Evolutionary conservation across 2,113 vertebrate species (phyloP), one percentile per base, ranked within the genome.

Genomic region (Callionymus lyra): DNA sequence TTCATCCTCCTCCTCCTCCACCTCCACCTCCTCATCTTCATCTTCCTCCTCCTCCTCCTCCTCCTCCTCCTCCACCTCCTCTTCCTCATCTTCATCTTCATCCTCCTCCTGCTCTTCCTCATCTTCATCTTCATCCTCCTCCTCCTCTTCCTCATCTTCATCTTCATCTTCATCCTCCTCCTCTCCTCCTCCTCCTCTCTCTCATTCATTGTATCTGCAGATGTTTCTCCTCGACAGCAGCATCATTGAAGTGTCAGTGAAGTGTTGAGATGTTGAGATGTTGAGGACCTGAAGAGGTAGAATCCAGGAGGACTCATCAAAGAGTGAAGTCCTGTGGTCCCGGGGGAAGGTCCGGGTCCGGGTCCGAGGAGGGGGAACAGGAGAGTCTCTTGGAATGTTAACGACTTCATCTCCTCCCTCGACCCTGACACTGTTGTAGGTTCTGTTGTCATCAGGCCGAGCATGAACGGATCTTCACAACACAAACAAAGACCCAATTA

Each of bases 381-480:
- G 65, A 79, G 73, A 42, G 62, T 80, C 70, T 86, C 64, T 80
- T 65, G 80, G 84, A 85, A 86, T 86, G 81, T 84, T 86, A 85
- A 85, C 82, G 77, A 85, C 82, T 79, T 77, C 70, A 77, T 56
- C 84, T 74, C 49, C 76, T 79, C 56, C 35, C 48, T 53, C 52
- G 52, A 48, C 55, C 42, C 59, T 31, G 21, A 40, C 51, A 50
- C 70, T 63, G 70, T 65, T 75, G 63, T 72, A 63, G 71, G 58
- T 72, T 59, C 56, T 77, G 76, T 79, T 77, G 77, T 79, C 74
- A 64, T 72, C 80, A 84, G 83, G 84, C 81, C 15, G 11, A 44
- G 66, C 70, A 78, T 80, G 75, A 84, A 86, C 80, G 74, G 60
- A 61, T 36, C 46, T 43, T 63, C 41, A 59, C 40, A 63, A 68